phyloP scores from a whole-genome alignment of 30 jellyfish, hydroid and myxozoan genomes.

The Nemopilema nomurai region DNA sequence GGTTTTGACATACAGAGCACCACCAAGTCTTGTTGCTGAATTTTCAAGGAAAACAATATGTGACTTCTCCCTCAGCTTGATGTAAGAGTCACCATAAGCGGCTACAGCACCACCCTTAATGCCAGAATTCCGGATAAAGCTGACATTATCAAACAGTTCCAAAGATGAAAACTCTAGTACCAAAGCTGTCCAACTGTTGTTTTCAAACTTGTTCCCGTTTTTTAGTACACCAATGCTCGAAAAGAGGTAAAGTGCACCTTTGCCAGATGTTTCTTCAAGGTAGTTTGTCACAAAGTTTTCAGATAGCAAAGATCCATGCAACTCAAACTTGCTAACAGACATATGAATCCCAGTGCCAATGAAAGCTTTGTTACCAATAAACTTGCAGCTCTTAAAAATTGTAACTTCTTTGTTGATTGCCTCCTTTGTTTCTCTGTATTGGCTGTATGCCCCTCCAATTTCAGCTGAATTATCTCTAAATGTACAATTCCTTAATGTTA shows the following conservation, averaged over 20 bases:
- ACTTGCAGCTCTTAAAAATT: constrained; percentile 7
- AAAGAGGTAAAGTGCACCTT: constrained; percentile 43
- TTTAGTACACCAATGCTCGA: constrained; percentile 31
- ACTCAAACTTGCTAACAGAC: constrained; percentile 49
- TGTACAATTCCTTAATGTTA: not conserved
- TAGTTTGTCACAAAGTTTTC: constrained; percentile 2
- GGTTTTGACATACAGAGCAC: constrained; percentile 65
- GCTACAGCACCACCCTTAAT: constrained; percentile 84
- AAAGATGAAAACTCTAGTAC: constrained; percentile 67
- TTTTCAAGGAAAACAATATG: constrained; percentile 33
- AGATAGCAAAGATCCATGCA: not conserved
- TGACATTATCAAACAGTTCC: constrained; percentile 21
- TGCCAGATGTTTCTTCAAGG: constrained; percentile 27
- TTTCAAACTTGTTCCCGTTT: constrained; percentile 8
- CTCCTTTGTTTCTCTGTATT: constrained; percentile 10
- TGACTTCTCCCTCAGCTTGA: constrained; percentile 29
- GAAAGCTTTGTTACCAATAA: constrained; percentile 17
- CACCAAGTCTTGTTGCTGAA: constrained; percentile 72
- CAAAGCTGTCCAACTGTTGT: constrained; percentile 59
- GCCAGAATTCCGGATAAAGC: constrained; percentile 54
- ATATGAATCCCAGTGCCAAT: constrained; percentile 42
- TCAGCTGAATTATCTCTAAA: constrained; percentile 11
- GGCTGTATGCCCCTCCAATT: constrained; percentile 47
- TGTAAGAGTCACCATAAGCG: constrained; percentile 67
- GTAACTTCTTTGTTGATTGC: constrained; percentile 29